Evolutionary conservation across 2,888 invertebrate genomes (phyloP), one percentile per base, ranked within the genome.

Genomic region (Empis stercorea): DNA sequence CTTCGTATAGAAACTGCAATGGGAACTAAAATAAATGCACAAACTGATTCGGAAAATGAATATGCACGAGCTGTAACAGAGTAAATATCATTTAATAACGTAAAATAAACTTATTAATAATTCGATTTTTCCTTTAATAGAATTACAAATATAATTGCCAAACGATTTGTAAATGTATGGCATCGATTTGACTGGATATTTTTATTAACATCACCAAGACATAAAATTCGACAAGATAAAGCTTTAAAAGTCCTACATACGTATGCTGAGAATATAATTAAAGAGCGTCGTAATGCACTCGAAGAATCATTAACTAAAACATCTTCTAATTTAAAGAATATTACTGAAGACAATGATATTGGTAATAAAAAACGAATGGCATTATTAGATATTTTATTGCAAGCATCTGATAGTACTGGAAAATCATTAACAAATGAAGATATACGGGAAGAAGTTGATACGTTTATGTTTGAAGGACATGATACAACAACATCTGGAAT

Each of bases 41-140:
- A 87, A 62, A 67, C 68, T 15, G 67, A 80, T 55, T 67, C 71
- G n/a, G 72, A 80, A 44, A 79, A 80, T 0, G 73, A 77, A 54
- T 88, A 87, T 62, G 82, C 84, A 0, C 70, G 73, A 56, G 78
- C 81, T 7, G 79, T 87, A 13, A 76, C 78, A 61, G 73, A 72
- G 83, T 84, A 67, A n/a, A n/a, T n/a, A n/a, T n/a, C n/a, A n/a
- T n/a, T n/a, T n/a, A n/a, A n/a, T n/a, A n/a, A n/a, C 54, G 59
- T 55, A n/a, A 10, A 10, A 41, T 16, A 27, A 7, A 27, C 4
- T 27, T 27, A 27, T 27, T 7, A 7, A 6, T 27, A 20, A 20
- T 27, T n/a, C 23, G 7, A 27, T 27, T 27, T 6, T 27, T 7
- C 9, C 2, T 27, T 34, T 34, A 7, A 10, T 14, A 64, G 64